Conservation (phyloP, 2,113 vertebrate genomes). For the Pundamilia nyererei region DNA sequence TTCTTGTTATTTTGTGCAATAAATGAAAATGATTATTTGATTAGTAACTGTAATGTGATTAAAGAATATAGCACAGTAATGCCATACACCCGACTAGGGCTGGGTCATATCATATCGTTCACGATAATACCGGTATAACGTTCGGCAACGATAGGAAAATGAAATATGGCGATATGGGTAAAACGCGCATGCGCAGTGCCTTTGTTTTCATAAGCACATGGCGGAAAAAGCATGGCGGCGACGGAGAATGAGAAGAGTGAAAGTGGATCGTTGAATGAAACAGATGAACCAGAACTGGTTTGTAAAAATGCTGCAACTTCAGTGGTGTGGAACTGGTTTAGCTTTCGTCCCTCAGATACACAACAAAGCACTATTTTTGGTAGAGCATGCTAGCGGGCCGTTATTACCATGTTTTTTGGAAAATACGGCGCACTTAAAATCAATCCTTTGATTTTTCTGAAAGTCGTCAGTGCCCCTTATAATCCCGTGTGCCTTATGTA, state of each 20-base stretch:
- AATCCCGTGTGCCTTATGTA: too few relatives aligned
- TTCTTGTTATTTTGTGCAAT: background rate
- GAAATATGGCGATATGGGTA: fast-evolving
- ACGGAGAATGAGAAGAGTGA: fast-evolving
- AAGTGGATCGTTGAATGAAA: fast-evolving
- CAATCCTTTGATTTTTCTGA: too few relatives aligned
- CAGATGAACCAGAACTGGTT: fast-evolving
- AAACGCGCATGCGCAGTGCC: fast-evolving
- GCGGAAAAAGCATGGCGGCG: fast-evolving
- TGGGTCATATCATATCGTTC: fast-evolving
- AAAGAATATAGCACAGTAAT: background rate
- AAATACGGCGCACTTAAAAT: fast-evolving
- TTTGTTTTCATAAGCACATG: fast-evolving
- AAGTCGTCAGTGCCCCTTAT: fast-evolving
- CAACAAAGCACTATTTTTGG: too few relatives aligned
- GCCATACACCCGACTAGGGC: fast-evolving
- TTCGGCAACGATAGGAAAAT: fast-evolving
- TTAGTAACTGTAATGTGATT: background rate
- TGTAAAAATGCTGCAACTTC: background rate
- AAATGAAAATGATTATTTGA: background rate
- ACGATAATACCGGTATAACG: too few relatives aligned
- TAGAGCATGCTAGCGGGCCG: fast-evolving
- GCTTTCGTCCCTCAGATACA: fast-evolving
- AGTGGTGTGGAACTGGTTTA: fast-evolving
- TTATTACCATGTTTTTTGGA: fast-evolving